Evolutionary conservation across 2,113 vertebrate genomes (phyloP).

Genomic region (Trematocara zebra): DNA sequence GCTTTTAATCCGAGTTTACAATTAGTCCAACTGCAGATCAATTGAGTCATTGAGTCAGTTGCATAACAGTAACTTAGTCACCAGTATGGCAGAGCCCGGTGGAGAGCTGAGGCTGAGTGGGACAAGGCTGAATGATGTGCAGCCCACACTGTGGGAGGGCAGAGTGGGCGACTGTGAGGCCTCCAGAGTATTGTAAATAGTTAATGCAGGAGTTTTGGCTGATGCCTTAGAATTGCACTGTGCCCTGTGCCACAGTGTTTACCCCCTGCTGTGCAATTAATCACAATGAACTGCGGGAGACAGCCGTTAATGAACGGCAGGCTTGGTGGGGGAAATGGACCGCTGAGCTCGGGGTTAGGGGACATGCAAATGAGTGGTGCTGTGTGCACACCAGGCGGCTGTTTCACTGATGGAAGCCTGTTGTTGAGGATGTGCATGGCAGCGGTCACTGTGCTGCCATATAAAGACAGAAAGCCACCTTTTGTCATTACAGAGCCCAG

Average conservation of each 20-base stretch:
- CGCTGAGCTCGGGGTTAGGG: slow-evolving; percentile 40
- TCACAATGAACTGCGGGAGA: slow-evolving; percentile 59
- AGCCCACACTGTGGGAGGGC: slow-evolving; percentile 63
- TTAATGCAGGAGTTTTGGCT: slow-evolving; percentile 64
- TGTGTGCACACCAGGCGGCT: background rate
- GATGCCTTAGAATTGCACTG: slow-evolving; percentile 37
- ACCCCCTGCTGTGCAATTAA: slow-evolving; percentile 60
- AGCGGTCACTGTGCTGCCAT: slow-evolving; percentile 25
- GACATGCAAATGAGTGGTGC: slow-evolving; percentile 47
- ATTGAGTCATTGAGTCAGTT: slow-evolving; percentile 62
- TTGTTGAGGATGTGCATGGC: slow-evolving; percentile 16
- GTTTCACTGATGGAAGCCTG: slow-evolving; percentile 33
- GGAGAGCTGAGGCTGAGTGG: slow-evolving; percentile 53
- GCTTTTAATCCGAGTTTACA: slow-evolving; percentile 12
- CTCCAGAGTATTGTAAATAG: slow-evolving; percentile 55
- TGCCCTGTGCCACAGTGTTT: slow-evolving; percentile 43
- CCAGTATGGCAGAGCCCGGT: slow-evolving; percentile 43
- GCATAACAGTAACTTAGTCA: slow-evolving; percentile 68
- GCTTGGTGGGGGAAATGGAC: slow-evolving; percentile 40
- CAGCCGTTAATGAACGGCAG: slow-evolving; percentile 49
- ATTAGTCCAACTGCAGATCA: slow-evolving; percentile 38
- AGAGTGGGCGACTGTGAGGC: slow-evolving; percentile 47
- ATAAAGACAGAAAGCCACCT: slow-evolving; percentile 40
- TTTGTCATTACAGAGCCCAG: slow-evolving; percentile 5
- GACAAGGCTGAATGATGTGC: slow-evolving; percentile 50